These are phyloP conservation scores for Synanthedon formicaeformis DNA, from an alignment of 2,888 invertebrate species.

Conservation along the genomic window DNA sequence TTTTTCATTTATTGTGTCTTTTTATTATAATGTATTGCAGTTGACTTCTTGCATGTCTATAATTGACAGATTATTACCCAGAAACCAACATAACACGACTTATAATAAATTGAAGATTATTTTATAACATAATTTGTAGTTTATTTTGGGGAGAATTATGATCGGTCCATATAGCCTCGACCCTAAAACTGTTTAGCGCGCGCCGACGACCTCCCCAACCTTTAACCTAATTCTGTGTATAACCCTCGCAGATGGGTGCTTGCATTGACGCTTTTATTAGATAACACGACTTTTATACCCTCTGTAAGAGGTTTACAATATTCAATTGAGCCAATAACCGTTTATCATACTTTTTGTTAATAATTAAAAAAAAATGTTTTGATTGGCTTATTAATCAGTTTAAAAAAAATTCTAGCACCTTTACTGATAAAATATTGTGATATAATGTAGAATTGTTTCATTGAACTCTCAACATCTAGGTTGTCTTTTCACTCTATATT, in stretches of 20 bases:
- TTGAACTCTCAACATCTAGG: too few relatives aligned
- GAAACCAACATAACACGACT: slow-evolving; percentile 1
- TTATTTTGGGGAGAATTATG: slow-evolving; percentile 42
- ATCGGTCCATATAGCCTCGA: slow-evolving; percentile 38
- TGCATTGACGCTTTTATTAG: slow-evolving; percentile 43
- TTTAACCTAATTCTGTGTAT: slow-evolving; percentile 48
- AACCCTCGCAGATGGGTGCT: slow-evolving; percentile 39
- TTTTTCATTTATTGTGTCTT: too few relatives aligned
- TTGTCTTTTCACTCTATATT: neutral
- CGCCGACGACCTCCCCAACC: slow-evolving; percentile 38
- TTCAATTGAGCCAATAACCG: slow-evolving; percentile 13
- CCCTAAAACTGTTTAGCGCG: slow-evolving; percentile 40
- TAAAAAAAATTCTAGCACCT: too few relatives aligned
- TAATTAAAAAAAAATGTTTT: too few relatives aligned
- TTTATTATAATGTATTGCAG: too few relatives aligned
- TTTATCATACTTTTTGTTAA: too few relatives aligned
- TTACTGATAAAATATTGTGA: too few relatives aligned
- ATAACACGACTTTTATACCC: slow-evolving; percentile 28
- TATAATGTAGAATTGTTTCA: too few relatives aligned
- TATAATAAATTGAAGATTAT: slow-evolving; percentile 18
- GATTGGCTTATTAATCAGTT: too few relatives aligned
- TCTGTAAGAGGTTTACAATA: slow-evolving; percentile 14
- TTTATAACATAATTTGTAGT: slow-evolving; percentile 33
- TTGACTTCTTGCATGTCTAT: neutral
- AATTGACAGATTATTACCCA: neutral